Evolutionary conservation across 2,113 vertebrate genomes (phyloP), one percentile per base, ranked within the genome.

Genomic region (Neomonachus schauinslandi): DNA sequence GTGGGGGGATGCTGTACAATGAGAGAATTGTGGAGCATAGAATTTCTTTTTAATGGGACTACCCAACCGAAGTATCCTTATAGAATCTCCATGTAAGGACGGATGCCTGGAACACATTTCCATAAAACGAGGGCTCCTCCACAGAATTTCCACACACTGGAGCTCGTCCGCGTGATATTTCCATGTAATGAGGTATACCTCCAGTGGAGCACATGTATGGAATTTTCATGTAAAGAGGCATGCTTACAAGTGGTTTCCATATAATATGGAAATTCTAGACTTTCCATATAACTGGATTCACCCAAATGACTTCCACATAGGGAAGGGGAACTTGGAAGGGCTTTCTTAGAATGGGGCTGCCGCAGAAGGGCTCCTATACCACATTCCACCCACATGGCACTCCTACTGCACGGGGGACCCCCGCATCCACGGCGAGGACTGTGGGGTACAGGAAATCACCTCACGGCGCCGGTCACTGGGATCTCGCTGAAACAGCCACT

Each of bases 401-500:
- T 46, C 49, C 72, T 9, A 33, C n/a, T 42, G 21, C 10, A 12
- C 13, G 13, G 65, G 71, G 77, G 79, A 79, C 12, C 12, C 83
- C 39, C 0, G 1, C 1, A 13, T 31, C 84, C 36, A 12, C 0
- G 0, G 61, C 36, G 28, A 14, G 57, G 13, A n/a, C 39, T 24
- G 6, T 0, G n/a, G 85, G 63, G 33, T 42, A 2, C 3, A 28
- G n/a, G 51, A 49, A 82, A 98, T 98, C 98, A 99, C 99, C 99
- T 99, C 99, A 96, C 99, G 99, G 97, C 99, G 99, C 83, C 99
- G 98, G 98, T 99, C 99, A 1, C 99, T 99, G 99, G 99, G 99
- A 98, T 99, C 99, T 98, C 99, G 99, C 99, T 99, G 99, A 92
- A 99, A 99, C 86, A 99, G 99, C 99, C 99, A 99, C 96, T 99